Base-by-base conservation (phyloP, 2,888 invertebrate genomes). In the Apotomis betuletana region DNA sequence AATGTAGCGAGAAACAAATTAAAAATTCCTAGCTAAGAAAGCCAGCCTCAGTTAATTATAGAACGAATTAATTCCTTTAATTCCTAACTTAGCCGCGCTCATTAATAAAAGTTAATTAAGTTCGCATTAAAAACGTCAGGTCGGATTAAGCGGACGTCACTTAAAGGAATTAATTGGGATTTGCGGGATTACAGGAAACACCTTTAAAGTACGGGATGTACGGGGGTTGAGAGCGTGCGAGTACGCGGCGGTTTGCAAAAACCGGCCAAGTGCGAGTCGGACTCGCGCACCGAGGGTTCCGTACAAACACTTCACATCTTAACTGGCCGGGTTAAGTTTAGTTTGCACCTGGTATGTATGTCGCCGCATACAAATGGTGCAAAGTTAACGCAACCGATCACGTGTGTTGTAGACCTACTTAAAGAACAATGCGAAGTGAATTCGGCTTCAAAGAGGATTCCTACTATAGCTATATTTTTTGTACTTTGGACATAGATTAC, bases 21-120 rank as follows among this genome's bases (percentile, higher is more conserved):
- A n/a, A 57, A 65, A 46, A 4, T 36, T 68, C 15, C 52, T 44
- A 51, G 3, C 38, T 10, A 41, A 13, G 52, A 64, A 58, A 44
- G 13, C 41, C 61, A 64, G 54, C 5, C 59, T 58, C 52, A 59
- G 59, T 70, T 69, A 70, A 62, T 74, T 51, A 64, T 61, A 64
- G 51, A 63, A 59, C n/a, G 44, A 61, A 68, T 63, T 58, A 49
- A 64, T 73, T 70, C 79, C 76, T 75, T 76, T 75, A 74, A 76
- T 72, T 77, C 76, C 75, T 75, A 75, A 75, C 69, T 71, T 67
- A 78, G 79, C 81, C 80, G 81, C 82, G 85, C 87, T 87, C 86
- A 88, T 90, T 90, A 89, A 89, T 89, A 84, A 86, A 87, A 88
- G 84, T 89, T 90, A 90, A 91, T 90, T 90, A 90, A 89, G 86